Evolutionary conservation across 2,888 invertebrate genomes (phyloP).

Genomic region (Rotaria macrura): DNA sequence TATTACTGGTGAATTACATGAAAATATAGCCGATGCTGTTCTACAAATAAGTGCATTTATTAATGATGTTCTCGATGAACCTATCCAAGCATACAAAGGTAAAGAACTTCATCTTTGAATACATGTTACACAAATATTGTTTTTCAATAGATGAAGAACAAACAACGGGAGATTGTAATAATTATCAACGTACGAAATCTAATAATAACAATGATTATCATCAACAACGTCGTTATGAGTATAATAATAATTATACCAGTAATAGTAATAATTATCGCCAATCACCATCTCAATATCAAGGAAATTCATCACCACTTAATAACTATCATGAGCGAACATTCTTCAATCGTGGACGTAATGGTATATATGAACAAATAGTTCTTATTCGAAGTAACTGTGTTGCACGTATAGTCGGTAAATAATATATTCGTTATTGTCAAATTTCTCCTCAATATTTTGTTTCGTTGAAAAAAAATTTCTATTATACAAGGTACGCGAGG

Average conservation of each 20-base stretch:
- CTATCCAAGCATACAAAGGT: neutral
- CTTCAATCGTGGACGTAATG: neutral
- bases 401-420: neutral
- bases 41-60: neutral
- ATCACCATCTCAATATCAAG: neutral
- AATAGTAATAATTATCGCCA: conserved; percentile 2
- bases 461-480: too few species aligned
- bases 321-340: neutral
- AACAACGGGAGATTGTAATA: neutral
- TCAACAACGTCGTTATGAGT: neutral
- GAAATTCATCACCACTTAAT: neutral
- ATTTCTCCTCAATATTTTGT: too few species aligned
- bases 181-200: neutral
- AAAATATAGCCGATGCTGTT: neutral
- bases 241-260: too few species aligned
- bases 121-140: neutral
- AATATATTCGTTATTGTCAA: too few species aligned
- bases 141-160: neutral
- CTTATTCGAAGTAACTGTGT: neutral
- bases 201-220: neutral
- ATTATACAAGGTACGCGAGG: neutral
- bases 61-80: neutral
- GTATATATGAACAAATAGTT: neutral
- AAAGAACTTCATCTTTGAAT: neutral
- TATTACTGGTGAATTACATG: neutral